These are phyloP conservation scores for Drosophila siamana DNA, from an alignment of 2,888 invertebrate genomes.

Conservation along the genomic window DNA sequence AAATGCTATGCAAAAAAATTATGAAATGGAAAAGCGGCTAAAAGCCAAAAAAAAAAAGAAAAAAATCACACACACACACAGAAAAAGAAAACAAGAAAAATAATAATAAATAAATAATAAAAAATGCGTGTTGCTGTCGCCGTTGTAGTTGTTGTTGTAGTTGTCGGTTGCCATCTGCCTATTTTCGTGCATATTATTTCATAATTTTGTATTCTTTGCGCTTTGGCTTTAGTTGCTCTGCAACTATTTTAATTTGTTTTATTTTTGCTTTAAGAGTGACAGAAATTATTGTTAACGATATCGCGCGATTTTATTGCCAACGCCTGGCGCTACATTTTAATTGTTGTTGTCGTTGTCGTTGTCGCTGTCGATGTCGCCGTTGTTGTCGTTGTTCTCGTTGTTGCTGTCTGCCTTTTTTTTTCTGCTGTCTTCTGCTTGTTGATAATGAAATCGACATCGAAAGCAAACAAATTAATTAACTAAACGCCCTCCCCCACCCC, in stretches of 20 bases:
- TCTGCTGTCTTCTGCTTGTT: conserved; percentile 38
- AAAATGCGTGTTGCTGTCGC: conserved; percentile 25
- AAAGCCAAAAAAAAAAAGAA: conserved; percentile 32
- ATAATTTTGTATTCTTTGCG: conserved; percentile 45
- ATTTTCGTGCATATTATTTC: conserved; percentile 72
- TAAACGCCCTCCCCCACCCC: conserved; percentile 10
- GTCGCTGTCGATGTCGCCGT: not conserved
- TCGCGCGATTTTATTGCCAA: conserved; percentile 56
- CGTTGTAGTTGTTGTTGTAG: conserved; percentile 20
- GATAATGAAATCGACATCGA: conserved; percentile 56
- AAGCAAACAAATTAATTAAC: conserved; percentile 73
- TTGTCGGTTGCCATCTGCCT: conserved; percentile 59
- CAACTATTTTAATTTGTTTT: conserved; percentile 77
- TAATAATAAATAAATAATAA: conserved; percentile 24
- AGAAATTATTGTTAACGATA: conserved; percentile 76
- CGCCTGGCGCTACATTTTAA: conserved; percentile 54
- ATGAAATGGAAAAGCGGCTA: conserved; percentile 52
- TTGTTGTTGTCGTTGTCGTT: conserved; percentile 15
- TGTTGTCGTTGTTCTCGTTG: conserved; percentile 1
- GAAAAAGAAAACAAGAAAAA: not conserved
- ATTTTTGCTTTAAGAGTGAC: conserved; percentile 71
- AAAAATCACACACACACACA: not conserved
- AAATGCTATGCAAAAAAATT: conserved; percentile 35
- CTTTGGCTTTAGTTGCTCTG: conserved; percentile 29
- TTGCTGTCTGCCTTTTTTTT: conserved; percentile 15